Base-by-base conservation (phyloP, 2,888 invertebrate species). In the Hofmannophila pseudospretella region DNA sequence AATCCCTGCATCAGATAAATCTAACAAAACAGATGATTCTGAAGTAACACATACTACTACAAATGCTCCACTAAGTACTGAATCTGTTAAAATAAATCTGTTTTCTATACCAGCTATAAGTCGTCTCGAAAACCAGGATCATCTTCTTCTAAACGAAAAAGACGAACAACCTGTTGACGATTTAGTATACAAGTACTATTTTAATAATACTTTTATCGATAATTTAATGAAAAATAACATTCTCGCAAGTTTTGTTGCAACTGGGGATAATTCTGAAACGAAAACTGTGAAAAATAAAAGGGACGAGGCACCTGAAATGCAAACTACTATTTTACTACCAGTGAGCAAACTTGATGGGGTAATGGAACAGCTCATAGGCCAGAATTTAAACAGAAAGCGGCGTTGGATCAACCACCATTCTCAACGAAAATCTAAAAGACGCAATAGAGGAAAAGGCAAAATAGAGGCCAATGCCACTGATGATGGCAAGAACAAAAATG, bases 181-280 rank as follows among this genome's bases (percentile, higher is more conserved):
- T 41, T 63, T 86, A 40, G 71, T 86, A 2, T 84, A 81, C 49
- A 85, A 84, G 67, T 81, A 76, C 35, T 86, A 85, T 34, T 86
- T 86, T 20, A 85, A 86, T 38, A 85, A 86, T 22, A 84, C 85
- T 0, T 80, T 78, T 10, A 78, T 85, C 11, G 82, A 85, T 32
- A 72, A 58, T 16, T 29, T 82, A 2, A 80, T 85, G 67, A 81
- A 66, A 41, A 75, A 51, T 11, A 75, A 80, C 42, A 51, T 82
- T 12, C 30, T 84, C 2, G 52, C 67, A 0, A 61, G 61, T 7
- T 60, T 71, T 5, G 45, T 66, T 7, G 44, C 54, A 0, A 42
- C 48, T 1, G 40, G 53, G 1, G 64, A 65, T 0, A 58, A 49
- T 8, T 40, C 51, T 3, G 51, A 50, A 4, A 40, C 51, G 0